phyloP scores from a whole-genome alignment of 1,140 invertebrate genomes.

The Prorops nasuta region DNA sequence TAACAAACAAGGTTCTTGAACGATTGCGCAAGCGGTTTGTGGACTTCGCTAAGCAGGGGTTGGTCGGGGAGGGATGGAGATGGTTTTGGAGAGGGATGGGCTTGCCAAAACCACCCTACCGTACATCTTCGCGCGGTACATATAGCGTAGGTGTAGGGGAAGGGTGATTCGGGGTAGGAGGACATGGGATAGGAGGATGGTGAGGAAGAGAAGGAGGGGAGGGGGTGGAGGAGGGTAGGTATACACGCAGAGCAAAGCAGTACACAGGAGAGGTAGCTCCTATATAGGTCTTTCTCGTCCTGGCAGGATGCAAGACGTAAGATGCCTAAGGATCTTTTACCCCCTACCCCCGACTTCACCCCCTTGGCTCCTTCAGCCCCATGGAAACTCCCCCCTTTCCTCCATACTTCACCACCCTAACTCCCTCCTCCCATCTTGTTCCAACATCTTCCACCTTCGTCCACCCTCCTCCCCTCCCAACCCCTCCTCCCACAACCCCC shows the following conservation, averaged over 20 bases:
- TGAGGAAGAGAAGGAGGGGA: no score
- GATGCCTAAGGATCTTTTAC: constrained; percentile 45
- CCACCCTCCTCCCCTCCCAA: background rate
- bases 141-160: constrained; percentile 33
- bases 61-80: constrained; percentile 40
- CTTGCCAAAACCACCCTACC: constrained; percentile 49
- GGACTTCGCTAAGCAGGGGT: constrained; percentile 32
- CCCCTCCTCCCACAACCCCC: constrained; percentile 9
- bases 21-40: constrained; percentile 34
- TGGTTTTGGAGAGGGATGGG: constrained; percentile 24
- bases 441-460: constrained; percentile 5
- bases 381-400: no score
- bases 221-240: no score
- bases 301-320: constrained; percentile 48
- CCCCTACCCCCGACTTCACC: constrained; percentile 18
- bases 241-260: no score
- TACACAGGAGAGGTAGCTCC: constrained; percentile 45
- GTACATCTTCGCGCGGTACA: constrained; percentile 40
- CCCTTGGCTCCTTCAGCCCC: no score
- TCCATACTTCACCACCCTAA: constrained; percentile 7
- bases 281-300: constrained; percentile 45
- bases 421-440: background rate
- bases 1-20: constrained; percentile 25
- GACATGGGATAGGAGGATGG: no score
- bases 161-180: no score